phyloP scores from a whole-genome alignment of 2,113 vertebrate genomes.

The Oophaga pumilio region DNA sequence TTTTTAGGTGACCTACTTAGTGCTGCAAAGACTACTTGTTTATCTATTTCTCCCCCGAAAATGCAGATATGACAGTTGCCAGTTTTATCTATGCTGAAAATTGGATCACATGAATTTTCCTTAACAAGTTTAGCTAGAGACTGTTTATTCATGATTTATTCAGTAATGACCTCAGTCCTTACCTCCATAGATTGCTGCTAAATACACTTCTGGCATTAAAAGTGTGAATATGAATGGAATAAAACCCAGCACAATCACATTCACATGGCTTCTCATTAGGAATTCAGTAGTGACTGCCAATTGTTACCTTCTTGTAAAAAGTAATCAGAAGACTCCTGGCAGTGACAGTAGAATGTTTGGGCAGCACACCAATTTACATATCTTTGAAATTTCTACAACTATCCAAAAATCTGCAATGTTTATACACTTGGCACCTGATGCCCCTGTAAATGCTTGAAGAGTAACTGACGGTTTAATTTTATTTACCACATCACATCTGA shows the following conservation, averaged over 20 bases:
- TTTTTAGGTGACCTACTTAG: slow-evolving; percentile 46
- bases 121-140: not conserved
- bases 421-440: not conserved
- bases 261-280: not conserved
- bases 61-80: slow-evolving; percentile 40
- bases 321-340: not conserved
- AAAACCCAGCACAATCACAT: no score
- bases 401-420: not conserved
- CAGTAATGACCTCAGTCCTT: slow-evolving; percentile 11
- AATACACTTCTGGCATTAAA: not conserved
- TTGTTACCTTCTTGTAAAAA: not conserved
- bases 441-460: not conserved
- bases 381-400: not conserved
- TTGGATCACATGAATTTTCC: slow-evolving; percentile 15
- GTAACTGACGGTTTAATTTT: no score
- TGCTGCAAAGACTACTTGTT: slow-evolving; percentile 28
- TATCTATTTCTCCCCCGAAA: slow-evolving; percentile 29
- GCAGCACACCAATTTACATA: not conserved
- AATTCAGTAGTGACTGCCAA: not conserved
- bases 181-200: not conserved
- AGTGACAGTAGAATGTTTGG: no score
- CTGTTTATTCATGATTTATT: slow-evolving; percentile 24
- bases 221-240: not conserved
- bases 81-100: slow-evolving; percentile 11
- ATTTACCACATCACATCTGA: no score